These are phyloP conservation scores for Sebastes reedi DNA, from an alignment of 2,797 vertebrate genomes.

Conservation along the genomic window DNA sequence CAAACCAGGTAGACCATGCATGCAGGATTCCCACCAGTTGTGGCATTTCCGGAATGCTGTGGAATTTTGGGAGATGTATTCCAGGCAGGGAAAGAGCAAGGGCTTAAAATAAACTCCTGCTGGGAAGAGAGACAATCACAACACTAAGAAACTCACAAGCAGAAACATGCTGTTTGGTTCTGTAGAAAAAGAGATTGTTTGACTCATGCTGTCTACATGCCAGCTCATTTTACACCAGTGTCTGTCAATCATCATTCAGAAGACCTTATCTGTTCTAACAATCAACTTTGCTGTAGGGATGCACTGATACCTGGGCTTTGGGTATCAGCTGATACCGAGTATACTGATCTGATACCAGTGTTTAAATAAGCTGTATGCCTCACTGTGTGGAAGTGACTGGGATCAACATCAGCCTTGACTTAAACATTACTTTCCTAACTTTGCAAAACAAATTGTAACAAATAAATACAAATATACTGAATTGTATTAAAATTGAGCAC, in stretches of 20 bases:
- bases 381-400: too few species aligned
- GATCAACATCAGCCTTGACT: too few species aligned
- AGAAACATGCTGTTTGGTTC: not conserved
- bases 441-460: too few species aligned
- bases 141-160: not conserved
- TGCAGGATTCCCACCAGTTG: not conserved
- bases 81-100: not conserved
- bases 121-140: constrained; percentile 5
- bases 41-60: not conserved
- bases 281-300: not conserved
- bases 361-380: too few species aligned
- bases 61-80: constrained; percentile 2
- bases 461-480: too few species aligned
- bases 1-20: not conserved
- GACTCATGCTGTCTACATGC: not conserved
- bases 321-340: too few species aligned
- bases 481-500: too few species aligned
- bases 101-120: constrained; percentile 11
- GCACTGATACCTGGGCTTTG: too few species aligned
- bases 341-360: too few species aligned
- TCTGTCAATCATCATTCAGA: not conserved
- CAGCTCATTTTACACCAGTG: not conserved
- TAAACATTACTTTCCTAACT: too few species aligned
- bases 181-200: not conserved
- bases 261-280: not conserved